Percentiles rank a stretch among this genome's conserved stretches.
phyloP scores from a whole-genome alignment of 2,888 invertebrate species.

The Apoda limacodes region DNA sequence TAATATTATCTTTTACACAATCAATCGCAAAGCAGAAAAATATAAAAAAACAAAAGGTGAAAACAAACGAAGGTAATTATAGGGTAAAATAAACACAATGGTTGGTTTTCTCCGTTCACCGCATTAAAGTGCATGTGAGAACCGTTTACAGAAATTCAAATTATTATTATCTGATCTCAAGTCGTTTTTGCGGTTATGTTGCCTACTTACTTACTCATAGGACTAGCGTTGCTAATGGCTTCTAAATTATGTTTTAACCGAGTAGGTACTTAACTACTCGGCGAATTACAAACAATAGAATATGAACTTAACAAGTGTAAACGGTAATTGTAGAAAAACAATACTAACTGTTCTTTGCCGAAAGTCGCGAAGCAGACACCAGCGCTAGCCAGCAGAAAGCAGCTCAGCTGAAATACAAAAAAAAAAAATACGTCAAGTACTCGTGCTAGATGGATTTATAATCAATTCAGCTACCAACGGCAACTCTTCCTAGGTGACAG shows the following conservation, averaged over 20 bases:
- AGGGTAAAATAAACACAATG: constrained; percentile 45
- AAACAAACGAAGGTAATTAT: constrained; percentile 43
- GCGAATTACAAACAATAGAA: too few relatives aligned
- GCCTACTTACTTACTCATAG: constrained; percentile 8
- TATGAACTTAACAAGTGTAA: too few relatives aligned
- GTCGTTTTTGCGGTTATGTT: constrained; percentile 42
- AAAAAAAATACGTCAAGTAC: too few relatives aligned
- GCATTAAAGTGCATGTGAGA: constrained; percentile 55
- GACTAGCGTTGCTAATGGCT: constrained; percentile 7
- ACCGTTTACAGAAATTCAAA: constrained; percentile 50
- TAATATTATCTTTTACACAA: too few relatives aligned
- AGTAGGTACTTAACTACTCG: too few relatives aligned
- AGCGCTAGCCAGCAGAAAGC: constrained; percentile 54
- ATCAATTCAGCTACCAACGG: too few relatives aligned
- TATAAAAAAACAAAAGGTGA: too few relatives aligned
- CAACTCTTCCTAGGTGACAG: too few relatives aligned
- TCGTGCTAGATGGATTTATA: too few relatives aligned
- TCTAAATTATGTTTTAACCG: too few relatives aligned
- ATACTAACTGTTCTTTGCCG: constrained; percentile 66
- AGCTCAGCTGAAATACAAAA: constrained; percentile 58
- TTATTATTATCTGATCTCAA: constrained; percentile 42
- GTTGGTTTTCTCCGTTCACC: constrained; percentile 58
- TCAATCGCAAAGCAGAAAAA: too few relatives aligned
- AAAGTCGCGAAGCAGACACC: constrained; percentile 63
- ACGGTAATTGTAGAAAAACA: too few relatives aligned